Conservation (phyloP, 1,140 invertebrate species). For the Augochlora pura region DNA sequence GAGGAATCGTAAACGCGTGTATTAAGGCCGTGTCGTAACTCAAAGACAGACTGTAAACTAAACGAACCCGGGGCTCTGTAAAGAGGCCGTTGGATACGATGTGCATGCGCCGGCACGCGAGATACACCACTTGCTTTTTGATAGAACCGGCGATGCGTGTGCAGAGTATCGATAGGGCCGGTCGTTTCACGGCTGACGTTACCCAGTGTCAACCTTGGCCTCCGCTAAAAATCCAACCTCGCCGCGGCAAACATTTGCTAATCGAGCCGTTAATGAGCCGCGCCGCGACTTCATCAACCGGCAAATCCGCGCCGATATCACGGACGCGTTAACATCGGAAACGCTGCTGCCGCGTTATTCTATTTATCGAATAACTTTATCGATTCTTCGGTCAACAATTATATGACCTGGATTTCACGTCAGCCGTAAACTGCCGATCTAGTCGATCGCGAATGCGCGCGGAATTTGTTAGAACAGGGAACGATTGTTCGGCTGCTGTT, state of each 20-base stretch:
- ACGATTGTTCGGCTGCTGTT: too few species aligned
- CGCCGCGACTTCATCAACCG: too few species aligned
- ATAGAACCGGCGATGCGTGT: slow-evolving; percentile 23
- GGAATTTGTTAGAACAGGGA: too few species aligned
- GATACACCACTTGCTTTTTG: slow-evolving; percentile 25
- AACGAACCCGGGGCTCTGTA: background rate
- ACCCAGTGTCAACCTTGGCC: slow-evolving; percentile 20
- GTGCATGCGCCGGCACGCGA: background rate
- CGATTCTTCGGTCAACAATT: too few species aligned
- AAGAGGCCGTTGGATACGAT: slow-evolving; percentile 2
- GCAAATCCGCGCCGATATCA: background rate
- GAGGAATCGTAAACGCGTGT: background rate
- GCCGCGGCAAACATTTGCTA: background rate
- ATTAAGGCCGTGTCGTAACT: slow-evolving; percentile 22
- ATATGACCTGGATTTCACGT: too few species aligned
- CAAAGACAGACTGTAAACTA: slow-evolving; percentile 16
- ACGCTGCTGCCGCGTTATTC: too few species aligned
- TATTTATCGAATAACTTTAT: too few species aligned
- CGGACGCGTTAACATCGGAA: background rate
- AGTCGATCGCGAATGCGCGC: too few species aligned
- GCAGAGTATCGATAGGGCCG: slow-evolving; percentile 22
- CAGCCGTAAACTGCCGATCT: too few species aligned
- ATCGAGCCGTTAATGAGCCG: background rate
- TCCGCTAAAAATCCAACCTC: slow-evolving; percentile 1
- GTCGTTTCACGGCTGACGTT: background rate